Evolutionary conservation across 2,888 invertebrate genomes (phyloP), one percentile per base, ranked within the genome.

Genomic region (Helicoverpa assulta): DNA sequence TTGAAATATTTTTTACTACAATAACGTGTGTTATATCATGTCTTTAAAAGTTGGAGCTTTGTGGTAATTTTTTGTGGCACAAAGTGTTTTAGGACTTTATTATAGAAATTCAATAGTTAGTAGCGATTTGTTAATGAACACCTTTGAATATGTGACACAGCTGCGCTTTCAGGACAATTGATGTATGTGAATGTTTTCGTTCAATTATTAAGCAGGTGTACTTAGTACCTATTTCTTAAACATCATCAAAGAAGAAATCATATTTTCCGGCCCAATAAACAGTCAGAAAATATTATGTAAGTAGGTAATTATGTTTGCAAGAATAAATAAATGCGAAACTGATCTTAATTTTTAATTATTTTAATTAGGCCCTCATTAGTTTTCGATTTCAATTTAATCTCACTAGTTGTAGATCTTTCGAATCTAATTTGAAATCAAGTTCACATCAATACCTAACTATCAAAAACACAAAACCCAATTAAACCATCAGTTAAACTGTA

Each of bases 1-100:
- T 21, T 51, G 51, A 62, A 67, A 81, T 70, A 80, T 70, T 61
- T 71, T 79, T 70, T 61, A 67, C 74, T 19, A 53, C 56, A 67
- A 78, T 55, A 67, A 16, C 52, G 21, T 18, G 18, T 50, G 21
- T 54, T 26, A 19, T 14, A 33, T 37, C 21, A 6, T 43, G 55
- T 51, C 7, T 64, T 53, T 40, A 26, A 56, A 67, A 52, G 40
- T 29, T 47, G 10, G 26, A 6, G 33, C 8, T 37, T 47, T 0
- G 18, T 10, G 43, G n/a, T 33, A 16, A 12, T 47, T 21, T 16
- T 50, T 68, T 43, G 43, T 14, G 16, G 16, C 16, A 6, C 10
- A 16, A 5, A 43, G 16, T 16, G 43, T 43, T 43, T 43, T 43
- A 43, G 43, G 16, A 43, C 43, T 16, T 2, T 43, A 4, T 43